phyloP scores from a whole-genome alignment of 2,888 invertebrate genomes.

The Eristalis pertinax region DNA sequence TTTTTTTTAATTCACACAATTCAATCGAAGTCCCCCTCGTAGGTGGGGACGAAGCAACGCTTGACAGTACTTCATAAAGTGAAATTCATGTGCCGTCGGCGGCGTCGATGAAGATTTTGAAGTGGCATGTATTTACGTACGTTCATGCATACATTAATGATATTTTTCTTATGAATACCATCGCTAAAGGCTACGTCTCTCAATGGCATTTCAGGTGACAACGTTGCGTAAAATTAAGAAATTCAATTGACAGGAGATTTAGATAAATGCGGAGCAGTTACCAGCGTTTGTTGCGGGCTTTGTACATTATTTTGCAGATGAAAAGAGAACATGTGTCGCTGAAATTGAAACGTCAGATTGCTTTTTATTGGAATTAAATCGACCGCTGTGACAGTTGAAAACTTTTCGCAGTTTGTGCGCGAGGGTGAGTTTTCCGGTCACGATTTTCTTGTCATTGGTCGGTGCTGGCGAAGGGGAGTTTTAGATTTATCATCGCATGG shows the following conservation, averaged over 20 bases:
- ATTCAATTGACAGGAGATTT: conserved; percentile 39
- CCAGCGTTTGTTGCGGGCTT: conserved; percentile 13
- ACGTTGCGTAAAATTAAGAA: conserved; percentile 36
- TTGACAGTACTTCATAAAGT: background rate
- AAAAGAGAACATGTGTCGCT: background rate
- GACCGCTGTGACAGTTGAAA: conserved; percentile 6
- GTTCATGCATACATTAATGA: background rate
- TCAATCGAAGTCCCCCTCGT: background rate
- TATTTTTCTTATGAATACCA: background rate
- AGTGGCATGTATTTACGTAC: background rate
- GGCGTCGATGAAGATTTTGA: background rate
- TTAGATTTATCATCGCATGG: background rate
- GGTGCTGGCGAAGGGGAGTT: background rate
- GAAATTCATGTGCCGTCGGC: background rate
- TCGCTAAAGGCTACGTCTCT: background rate
- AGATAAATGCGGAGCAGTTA: conserved; percentile 5
- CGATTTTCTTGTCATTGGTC: background rate
- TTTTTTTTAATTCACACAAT: conserved; percentile 1
- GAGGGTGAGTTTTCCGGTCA: background rate
- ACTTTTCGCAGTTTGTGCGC: background rate
- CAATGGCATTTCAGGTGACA: conserved; percentile 23
- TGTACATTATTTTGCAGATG: background rate
- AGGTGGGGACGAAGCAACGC: background rate
- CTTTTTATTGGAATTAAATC: conserved; percentile 14
- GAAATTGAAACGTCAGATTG: conserved; percentile 23